Evolutionary conservation across 2,113 vertebrate species (phyloP).

Genomic region (Oreochromis aureus): DNA sequence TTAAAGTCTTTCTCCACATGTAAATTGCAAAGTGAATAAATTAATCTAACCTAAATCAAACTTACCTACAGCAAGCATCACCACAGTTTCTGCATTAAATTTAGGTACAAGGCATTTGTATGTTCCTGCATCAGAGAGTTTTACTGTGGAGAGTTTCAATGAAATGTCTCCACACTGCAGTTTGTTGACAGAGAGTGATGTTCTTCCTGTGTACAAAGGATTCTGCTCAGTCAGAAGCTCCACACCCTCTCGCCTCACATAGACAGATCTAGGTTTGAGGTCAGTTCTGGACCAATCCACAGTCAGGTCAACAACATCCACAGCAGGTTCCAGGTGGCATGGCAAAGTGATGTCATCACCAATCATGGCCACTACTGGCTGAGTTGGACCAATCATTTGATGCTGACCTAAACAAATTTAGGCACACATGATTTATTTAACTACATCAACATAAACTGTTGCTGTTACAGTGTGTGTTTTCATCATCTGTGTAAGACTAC

Average conservation of each 20-base stretch:
- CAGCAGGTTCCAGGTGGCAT: neutral
- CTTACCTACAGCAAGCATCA: neutral
- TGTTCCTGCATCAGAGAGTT: neutral
- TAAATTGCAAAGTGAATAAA: neutral
- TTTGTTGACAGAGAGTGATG: neutral
- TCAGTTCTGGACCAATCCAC: neutral
- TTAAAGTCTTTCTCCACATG: neutral
- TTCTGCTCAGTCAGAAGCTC: too few relatives aligned
- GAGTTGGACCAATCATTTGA: accelerated
- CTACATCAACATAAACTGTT: neutral
- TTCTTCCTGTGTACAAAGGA: too few relatives aligned
- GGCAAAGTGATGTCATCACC: neutral
- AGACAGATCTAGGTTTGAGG: too few relatives aligned
- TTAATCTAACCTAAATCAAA: neutral
- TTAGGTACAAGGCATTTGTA: neutral
- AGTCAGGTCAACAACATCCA: neutral
- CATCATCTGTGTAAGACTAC: accelerated
- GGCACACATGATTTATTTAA: accelerated
- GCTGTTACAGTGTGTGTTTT: accelerated
- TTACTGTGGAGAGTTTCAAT: accelerated
- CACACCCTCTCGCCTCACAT: too few relatives aligned
- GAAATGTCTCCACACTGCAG: neutral
- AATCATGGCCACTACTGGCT: neutral
- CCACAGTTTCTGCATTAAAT: neutral
- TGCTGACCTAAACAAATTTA: neutral